Conservation (phyloP, 2,797 vertebrate species). For the Vespertilio murinus region DNA sequence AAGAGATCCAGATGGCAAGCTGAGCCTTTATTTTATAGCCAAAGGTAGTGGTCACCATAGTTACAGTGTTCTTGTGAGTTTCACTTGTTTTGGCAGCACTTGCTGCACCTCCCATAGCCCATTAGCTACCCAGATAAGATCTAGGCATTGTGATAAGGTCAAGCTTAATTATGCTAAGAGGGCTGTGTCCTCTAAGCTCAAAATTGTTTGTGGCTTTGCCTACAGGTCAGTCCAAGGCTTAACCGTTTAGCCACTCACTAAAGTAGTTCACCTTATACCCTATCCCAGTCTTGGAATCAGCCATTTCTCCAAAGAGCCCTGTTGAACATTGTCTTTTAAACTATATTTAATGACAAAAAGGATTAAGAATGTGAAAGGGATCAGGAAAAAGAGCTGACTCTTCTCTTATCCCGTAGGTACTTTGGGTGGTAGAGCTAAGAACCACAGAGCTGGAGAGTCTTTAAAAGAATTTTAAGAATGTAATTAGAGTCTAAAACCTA, state of each 20-base stretch:
- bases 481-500: conserved; percentile 8
- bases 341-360: not conserved
- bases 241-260: not conserved
- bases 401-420: not conserved
- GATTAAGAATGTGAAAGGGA: not conserved
- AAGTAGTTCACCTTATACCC: not conserved
- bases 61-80: too few species aligned
- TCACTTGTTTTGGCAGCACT: too few species aligned
- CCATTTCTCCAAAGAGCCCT: not conserved
- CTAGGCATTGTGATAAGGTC: too few species aligned
- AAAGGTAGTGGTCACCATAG: too few species aligned
- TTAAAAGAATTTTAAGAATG: not conserved
- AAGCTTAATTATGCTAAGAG: too few species aligned
- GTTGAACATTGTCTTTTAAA: not conserved
- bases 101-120: too few species aligned
- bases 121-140: too few species aligned
- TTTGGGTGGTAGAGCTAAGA: not conserved
- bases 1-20: too few species aligned
- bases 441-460: not conserved
- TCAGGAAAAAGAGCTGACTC: not conserved
- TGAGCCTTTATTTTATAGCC: too few species aligned
- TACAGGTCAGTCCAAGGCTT: too few species aligned
- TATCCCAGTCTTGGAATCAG: not conserved
- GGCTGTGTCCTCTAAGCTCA: too few species aligned
- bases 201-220: too few species aligned